Evolutionary conservation across 2,113 vertebrate genomes (phyloP).

Genomic region (Herpetotheres cachinnans): DNA sequence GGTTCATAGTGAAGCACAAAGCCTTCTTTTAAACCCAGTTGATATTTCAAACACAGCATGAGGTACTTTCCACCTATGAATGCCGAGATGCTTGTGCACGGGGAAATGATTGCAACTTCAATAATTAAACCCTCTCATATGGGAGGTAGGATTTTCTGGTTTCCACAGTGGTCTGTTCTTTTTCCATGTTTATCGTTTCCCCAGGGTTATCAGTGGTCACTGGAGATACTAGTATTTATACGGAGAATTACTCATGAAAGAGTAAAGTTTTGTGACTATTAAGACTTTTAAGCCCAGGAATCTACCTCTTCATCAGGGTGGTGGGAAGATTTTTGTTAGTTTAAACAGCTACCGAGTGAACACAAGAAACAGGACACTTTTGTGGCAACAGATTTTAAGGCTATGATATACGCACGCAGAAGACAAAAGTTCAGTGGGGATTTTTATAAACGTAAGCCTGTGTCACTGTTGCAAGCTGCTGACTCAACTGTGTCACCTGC

Average conservation of each 20-base stretch:
- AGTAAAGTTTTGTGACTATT: neutral
- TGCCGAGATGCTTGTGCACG: neutral
- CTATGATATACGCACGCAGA: neutral
- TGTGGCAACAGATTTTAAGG: neutral
- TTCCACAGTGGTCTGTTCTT: neutral
- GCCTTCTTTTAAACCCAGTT: constrained; percentile 57
- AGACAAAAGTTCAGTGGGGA: constrained; percentile 62
- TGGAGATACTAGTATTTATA: neutral
- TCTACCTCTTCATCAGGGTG: neutral
- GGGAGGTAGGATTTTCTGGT: neutral
- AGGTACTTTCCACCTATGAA: constrained; percentile 57
- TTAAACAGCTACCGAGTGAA: neutral
- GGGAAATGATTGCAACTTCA: neutral
- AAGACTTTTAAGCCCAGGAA: neutral
- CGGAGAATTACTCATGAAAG: neutral
- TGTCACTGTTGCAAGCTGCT: constrained; percentile 63
- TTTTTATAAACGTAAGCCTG: constrained; percentile 58
- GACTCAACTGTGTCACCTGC: constrained; percentile 68
- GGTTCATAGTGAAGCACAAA: constrained; percentile 51
- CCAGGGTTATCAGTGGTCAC: neutral
- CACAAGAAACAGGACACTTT: neutral
- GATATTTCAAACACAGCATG: constrained; percentile 60
- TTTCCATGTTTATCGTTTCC: neutral
- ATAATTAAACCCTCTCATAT: neutral
- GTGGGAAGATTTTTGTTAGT: neutral